Conservation (phyloP, 2,113 vertebrate genomes). For the Leiothrix lutea region DNA sequence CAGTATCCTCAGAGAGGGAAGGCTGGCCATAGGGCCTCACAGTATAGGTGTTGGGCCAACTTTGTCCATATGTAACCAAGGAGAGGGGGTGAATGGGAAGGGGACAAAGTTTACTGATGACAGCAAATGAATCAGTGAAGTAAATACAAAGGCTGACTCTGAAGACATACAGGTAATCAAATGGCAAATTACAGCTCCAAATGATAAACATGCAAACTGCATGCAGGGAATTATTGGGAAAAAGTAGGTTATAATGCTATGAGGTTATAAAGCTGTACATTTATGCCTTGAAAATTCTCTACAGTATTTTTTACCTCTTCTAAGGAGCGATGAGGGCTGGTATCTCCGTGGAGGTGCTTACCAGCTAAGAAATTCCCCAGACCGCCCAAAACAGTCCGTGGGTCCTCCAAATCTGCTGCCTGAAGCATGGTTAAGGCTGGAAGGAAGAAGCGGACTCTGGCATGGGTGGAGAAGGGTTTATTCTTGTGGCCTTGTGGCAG, state of each 20-base stretch:
- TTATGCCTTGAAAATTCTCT: neutral
- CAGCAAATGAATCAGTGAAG: neutral
- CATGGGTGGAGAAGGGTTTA: too few relatives aligned
- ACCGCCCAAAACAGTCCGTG: too few relatives aligned
- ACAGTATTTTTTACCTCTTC: neutral
- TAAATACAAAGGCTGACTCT: neutral
- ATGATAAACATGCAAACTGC: neutral
- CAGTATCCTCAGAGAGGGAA: neutral
- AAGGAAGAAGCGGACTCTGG: too few relatives aligned
- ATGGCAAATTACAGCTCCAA: neutral
- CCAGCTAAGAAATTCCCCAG: too few relatives aligned
- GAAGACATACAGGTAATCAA: neutral
- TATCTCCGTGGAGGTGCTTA: too few relatives aligned
- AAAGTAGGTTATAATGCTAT: neutral
- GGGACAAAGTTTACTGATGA: neutral
- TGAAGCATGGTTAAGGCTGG: too few relatives aligned
- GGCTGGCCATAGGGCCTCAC: neutral
- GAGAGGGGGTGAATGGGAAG: neutral
- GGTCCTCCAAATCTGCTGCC: too few relatives aligned
- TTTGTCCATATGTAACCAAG: neutral
- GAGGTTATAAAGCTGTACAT: neutral
- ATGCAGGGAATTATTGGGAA: neutral
- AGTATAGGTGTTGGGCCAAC: rapidly evolving
- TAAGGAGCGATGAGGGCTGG: neutral
- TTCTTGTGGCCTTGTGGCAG: too few relatives aligned